Evolutionary conservation across 2,888 invertebrate genomes (phyloP).

Genomic region (Lycocerus yunnanus): DNA sequence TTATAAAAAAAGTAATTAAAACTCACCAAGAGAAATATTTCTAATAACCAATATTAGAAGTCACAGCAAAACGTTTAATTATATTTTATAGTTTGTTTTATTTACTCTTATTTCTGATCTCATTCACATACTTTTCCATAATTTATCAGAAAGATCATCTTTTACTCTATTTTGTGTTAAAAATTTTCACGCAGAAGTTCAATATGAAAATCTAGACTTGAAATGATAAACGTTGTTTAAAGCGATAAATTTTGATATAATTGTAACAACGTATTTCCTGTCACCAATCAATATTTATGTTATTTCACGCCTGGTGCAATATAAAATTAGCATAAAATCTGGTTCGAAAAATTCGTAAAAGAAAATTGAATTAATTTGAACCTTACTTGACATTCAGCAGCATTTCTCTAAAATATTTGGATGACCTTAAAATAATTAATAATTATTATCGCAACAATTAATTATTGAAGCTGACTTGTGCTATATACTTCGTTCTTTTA

Average conservation of each 20-base stretch:
- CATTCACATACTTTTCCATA: no score
- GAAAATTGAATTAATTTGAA: neutral
- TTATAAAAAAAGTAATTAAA: neutral
- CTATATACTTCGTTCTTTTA: neutral
- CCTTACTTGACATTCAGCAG: neutral
- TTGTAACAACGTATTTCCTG: neutral
- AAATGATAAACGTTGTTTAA: neutral
- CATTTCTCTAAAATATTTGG: neutral
- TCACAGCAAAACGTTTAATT: no score
- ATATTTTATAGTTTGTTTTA: neutral
- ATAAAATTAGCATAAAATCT: neutral
- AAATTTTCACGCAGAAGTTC: neutral
- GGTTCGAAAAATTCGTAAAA: no score
- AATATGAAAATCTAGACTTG: neutral
- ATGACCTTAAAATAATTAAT: neutral
- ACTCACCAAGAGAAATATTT: no score
- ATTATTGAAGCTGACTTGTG: neutral
- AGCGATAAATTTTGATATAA: neutral
- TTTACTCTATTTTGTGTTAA: no score
- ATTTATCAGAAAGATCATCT: no score
- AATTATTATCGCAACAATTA: neutral
- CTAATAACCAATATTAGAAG: neutral
- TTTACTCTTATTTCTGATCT: no score
- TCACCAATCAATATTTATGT: neutral
- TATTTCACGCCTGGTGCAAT: neutral